These are phyloP conservation scores for Brachypodius melanocephalos DNA, from an alignment of 2,113 vertebrate genomes.

Conservation along the genomic window DNA sequence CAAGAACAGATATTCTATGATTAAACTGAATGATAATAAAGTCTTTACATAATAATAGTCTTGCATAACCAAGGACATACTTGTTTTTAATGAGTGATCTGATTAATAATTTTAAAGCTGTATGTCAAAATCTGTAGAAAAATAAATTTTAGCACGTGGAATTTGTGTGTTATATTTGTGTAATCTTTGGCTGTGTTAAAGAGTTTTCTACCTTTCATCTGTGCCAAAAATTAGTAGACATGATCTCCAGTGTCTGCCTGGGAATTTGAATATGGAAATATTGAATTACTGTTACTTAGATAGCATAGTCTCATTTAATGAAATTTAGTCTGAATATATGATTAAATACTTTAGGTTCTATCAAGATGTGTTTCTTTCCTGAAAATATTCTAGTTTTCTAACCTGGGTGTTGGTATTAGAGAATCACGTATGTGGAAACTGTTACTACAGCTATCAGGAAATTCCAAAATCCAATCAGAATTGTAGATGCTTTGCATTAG, in stretches of 20 bases:
- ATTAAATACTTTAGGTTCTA: background rate
- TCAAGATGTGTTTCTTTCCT: background rate
- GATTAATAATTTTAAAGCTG: background rate
- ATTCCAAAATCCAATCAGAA: background rate
- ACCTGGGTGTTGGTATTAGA: background rate
- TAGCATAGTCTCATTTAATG: background rate
- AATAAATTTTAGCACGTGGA: background rate
- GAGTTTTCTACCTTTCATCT: background rate
- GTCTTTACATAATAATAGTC: background rate
- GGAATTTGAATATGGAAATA: background rate
- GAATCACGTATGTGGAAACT: background rate
- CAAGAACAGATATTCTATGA: background rate
- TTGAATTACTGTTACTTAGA: background rate
- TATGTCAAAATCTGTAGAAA: background rate
- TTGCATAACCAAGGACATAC: background rate
- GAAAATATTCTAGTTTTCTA: background rate
- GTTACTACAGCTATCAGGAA: background rate
- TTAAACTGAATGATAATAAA: background rate
- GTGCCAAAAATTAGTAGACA: background rate
- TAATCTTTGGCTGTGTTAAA: background rate
- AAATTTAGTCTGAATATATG: background rate
- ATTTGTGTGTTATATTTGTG: background rate
- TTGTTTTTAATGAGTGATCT: background rate
- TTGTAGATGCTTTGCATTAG: background rate
- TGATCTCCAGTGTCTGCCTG: background rate